Conservation (phyloP, 1,140 invertebrate genomes). For the Popillia japonica region DNA sequence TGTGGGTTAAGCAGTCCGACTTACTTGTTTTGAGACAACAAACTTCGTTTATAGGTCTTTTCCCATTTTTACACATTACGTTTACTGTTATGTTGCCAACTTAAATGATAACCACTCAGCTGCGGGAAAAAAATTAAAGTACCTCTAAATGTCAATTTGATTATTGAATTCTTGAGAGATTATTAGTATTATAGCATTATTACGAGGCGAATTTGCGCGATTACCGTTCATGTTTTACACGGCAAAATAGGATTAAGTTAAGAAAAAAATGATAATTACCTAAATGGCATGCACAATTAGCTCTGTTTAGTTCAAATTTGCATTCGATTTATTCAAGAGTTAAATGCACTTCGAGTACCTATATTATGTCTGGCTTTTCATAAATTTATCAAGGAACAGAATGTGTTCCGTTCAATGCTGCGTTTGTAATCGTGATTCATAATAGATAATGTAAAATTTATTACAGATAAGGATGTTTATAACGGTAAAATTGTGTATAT, state of each 20-base stretch:
- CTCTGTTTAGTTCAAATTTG: neutral
- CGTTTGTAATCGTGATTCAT: neutral
- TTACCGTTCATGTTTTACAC: no score
- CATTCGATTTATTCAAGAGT: neutral
- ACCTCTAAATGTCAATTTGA: conserved; percentile 4
- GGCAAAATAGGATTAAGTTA: neutral
- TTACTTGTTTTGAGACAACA: neutral
- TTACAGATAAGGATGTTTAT: neutral
- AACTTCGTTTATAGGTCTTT: conserved; percentile 25
- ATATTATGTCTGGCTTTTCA: no score
- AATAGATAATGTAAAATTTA: neutral
- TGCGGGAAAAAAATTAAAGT: no score
- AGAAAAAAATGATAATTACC: neutral
- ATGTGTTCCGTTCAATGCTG: neutral
- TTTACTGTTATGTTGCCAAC: conserved; percentile 32
- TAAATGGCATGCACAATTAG: neutral
- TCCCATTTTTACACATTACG: conserved; percentile 29
- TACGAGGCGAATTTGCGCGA: no score
- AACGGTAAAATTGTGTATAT: no score
- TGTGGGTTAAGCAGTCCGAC: no score
- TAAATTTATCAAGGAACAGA: neutral
- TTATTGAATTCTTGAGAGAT: neutral
- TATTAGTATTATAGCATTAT: no score
- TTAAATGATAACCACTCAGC: neutral
- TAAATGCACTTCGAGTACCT: no score